phyloP scores from a whole-genome alignment of 2,888 invertebrate species.

The Rhimphoctona megacephalus region DNA sequence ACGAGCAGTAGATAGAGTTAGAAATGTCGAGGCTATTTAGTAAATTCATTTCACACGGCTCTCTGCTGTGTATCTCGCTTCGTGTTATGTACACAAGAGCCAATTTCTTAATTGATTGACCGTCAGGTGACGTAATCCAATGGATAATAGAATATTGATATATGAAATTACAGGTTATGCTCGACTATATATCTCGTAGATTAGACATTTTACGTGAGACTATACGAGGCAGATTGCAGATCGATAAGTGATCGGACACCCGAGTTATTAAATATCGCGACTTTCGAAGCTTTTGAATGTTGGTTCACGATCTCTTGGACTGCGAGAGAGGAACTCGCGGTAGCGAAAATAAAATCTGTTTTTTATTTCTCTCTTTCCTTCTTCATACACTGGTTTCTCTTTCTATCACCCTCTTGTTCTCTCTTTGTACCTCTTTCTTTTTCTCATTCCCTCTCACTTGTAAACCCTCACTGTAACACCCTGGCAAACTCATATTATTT shows the following conservation, averaged over 20 bases:
- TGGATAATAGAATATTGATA: conserved; percentile 33
- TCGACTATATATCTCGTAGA: conserved; percentile 12
- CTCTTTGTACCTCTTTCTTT: conserved; percentile 18
- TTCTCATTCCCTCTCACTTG: conserved; percentile 38
- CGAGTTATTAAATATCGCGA: conserved; percentile 63
- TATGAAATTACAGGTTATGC: conserved; percentile 34
- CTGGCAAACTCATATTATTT: conserved; percentile 66
- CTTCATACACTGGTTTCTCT: conserved; percentile 1
- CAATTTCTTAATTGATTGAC: conserved; percentile 62
- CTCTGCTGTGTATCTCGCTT: conserved; percentile 4
- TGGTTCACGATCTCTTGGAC: conserved; percentile 10
- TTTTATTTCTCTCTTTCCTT: conserved; percentile 11
- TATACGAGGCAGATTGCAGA: conserved; percentile 29
- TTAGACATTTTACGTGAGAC: conserved; percentile 34
- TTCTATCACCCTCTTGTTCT: conserved; percentile 19
- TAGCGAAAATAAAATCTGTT: conserved; percentile 17
- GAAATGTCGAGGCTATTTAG: conserved; percentile 62
- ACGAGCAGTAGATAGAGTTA: conserved; percentile 41
- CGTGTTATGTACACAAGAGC: conserved; percentile 12
- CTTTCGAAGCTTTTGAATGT: conserved; percentile 50
- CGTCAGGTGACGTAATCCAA: conserved; percentile 17
- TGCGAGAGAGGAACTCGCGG: conserved; percentile 19
- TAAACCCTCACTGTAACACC: conserved; percentile 43
- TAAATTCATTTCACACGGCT: conserved; percentile 67
- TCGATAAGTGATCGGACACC: conserved; percentile 59